A percentile compares a stretch with the other conserved stretches of the same genome.
Conservation (phyloP, 2,888 invertebrate species). For the Spicauda simplicius region DNA sequence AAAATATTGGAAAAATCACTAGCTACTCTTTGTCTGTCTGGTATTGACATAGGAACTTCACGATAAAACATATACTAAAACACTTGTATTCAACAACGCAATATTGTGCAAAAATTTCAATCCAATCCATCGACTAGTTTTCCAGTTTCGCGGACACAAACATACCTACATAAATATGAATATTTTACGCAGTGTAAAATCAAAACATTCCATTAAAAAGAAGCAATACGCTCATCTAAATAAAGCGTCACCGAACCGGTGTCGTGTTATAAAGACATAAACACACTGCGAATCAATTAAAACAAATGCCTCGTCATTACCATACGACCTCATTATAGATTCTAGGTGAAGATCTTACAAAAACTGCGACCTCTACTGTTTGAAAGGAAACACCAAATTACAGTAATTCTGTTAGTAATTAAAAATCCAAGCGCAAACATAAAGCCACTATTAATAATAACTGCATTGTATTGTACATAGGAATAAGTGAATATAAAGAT, state of each 20-base stretch:
- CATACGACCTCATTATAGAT: constrained; percentile 31
- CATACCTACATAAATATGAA: too few species aligned
- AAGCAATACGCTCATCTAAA: too few species aligned
- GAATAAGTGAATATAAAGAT: not conserved
- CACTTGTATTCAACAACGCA: too few species aligned
- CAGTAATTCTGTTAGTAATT: constrained; percentile 19
- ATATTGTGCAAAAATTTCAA: too few species aligned
- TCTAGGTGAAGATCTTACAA: constrained; percentile 36
- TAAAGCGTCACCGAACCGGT: constrained; percentile 12
- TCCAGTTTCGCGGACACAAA: too few species aligned
- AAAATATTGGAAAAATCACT: too few species aligned
- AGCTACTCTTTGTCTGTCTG: too few species aligned
- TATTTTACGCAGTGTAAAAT: too few species aligned
- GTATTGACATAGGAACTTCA: too few species aligned
- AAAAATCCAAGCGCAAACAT: not conserved
- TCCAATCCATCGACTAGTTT: too few species aligned
- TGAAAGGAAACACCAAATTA: constrained; percentile 18
- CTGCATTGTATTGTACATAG: not conserved
- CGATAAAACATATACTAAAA: too few species aligned
- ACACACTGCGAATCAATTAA: constrained; percentile 17
- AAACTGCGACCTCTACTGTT: constrained; percentile 20
- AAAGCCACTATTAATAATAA: not conserved
- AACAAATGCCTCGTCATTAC: constrained; percentile 25
- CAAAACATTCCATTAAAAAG: too few species aligned
- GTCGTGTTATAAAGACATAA: constrained; percentile 7